Percentiles rank a stretch among this genome's conserved stretches.
phyloP scores from a whole-genome alignment of 2,888 invertebrate genomes.

The Priocnemis perturbator region DNA sequence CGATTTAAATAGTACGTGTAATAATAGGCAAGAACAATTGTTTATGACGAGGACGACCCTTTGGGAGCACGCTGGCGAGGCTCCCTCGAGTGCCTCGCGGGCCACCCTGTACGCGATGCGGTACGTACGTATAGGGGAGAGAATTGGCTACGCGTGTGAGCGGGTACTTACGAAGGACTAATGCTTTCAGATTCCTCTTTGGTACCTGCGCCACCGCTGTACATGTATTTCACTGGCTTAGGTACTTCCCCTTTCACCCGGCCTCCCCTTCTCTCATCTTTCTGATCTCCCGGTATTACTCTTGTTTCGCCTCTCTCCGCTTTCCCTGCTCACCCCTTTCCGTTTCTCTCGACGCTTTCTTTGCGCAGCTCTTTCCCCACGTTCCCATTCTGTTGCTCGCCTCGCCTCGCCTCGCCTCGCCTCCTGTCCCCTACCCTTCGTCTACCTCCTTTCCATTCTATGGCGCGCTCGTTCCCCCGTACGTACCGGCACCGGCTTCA shows the following conservation, averaged over 20 bases:
- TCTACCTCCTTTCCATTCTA: neutral
- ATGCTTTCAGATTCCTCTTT: slow-evolving; percentile 47
- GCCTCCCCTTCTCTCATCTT: slow-evolving; percentile 20
- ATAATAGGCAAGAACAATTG: too few relatives aligned
- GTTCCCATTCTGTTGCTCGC: too few relatives aligned
- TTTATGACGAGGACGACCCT: too few relatives aligned
- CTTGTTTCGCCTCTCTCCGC: slow-evolving; percentile 1
- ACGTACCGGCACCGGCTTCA: neutral
- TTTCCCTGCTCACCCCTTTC: neutral
- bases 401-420: neutral
- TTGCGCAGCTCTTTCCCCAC: neutral
- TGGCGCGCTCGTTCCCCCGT: neutral
- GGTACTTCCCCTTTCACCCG: slow-evolving; percentile 21
- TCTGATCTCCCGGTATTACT: neutral
- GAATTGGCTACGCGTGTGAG: slow-evolving; percentile 26
- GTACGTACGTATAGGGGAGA: neutral
- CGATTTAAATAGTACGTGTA: too few relatives aligned
- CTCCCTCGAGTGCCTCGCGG: neutral
- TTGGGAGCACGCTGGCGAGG: too few relatives aligned
- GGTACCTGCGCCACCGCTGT: slow-evolving; percentile 28
- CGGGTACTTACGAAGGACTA: slow-evolving; percentile 45
- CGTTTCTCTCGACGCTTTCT: slow-evolving; percentile 2
- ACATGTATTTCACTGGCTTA: slow-evolving; percentile 42
- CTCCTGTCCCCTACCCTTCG: neutral
- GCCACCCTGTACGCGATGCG: neutral